Evolutionary conservation across 1,140 invertebrate species (phyloP), one percentile per base, ranked within the genome.

Genomic region (Drosophila fuyamai): DNA sequence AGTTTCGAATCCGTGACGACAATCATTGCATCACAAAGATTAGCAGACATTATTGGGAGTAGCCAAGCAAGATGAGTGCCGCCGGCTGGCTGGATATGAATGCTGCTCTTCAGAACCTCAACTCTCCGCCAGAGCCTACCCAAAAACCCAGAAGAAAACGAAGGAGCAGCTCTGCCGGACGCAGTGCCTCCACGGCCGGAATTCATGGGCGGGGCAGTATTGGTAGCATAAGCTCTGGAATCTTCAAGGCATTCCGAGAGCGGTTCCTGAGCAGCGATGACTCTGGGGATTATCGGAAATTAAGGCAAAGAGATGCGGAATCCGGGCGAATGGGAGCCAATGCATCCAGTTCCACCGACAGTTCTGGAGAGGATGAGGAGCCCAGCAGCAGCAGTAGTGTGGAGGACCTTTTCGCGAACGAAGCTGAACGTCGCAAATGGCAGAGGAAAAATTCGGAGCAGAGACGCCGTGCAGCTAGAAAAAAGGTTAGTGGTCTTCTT

Each of bases 161-260:
- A 3, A 12, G 53, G 12, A 66, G 59, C 62, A 81, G 66, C 48
- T 59, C 74, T 38, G 71, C 36, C 43, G 61, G 66, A 67, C 82
- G 68, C 36, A 74, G 36, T 53, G 59, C 65, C 35, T 29, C 74
- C 35, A 35, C 65, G n/a, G 71, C 79, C 14, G 76, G 29, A 16
- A 55, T 88, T 18, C 83, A 88, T 55, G 78, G 74, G 5, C 63
- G 73, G 1, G 63, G 53, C 53, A 76, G 72, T 41, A 79, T 89
- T 46, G 84, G 63, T n/a, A 81, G 76, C 41, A 65, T 88, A 6
- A 89, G 84, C 47, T 68, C 80, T 13, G 59, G 65, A 5, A 44
- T 88, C 7, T 84, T 71, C 61, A 88, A 89, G 51, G 76, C 76
- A 27, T 84, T 88, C 43, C 77, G 81, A 13, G 85, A 78, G n/a